A percentile compares a stretch with the other conserved stretches of the same genome.
phyloP scores from a whole-genome alignment of 2,797 vertebrate genomes.

The Limnodromus scolopaceus region DNA sequence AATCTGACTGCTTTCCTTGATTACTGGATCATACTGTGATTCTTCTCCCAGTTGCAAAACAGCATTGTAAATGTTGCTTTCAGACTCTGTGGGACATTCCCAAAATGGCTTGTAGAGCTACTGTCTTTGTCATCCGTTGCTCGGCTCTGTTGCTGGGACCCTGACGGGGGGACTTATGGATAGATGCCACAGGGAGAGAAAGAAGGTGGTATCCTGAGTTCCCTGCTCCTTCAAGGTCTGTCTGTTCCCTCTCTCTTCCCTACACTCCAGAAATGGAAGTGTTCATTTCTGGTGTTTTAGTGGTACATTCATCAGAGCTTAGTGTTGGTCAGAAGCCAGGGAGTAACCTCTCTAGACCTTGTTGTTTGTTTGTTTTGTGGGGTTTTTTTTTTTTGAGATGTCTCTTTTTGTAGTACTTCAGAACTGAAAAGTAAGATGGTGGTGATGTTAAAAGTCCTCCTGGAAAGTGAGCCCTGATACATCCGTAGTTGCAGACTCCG shows the following conservation, averaged over 20 bases:
- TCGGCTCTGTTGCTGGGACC: not conserved
- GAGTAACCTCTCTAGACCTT: not conserved
- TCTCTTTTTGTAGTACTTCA: not conserved
- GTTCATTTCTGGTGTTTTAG: not conserved
- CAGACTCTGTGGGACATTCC: not conserved
- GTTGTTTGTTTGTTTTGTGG: too few species aligned
- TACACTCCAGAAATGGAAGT: not conserved
- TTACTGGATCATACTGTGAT: conserved; percentile 14
- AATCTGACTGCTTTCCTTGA: conserved; percentile 36
- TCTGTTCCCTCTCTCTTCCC: not conserved
- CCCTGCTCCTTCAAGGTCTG: not conserved
- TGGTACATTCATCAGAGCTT: not conserved
- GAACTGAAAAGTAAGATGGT: not conserved
- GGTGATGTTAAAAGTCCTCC: not conserved
- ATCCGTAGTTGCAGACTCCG: not conserved
- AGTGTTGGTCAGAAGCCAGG: not conserved
- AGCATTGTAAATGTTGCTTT: not conserved
- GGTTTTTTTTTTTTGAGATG: not conserved
- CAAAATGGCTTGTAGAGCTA: not conserved
- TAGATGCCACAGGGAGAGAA: not conserved
- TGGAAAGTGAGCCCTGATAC: not conserved
- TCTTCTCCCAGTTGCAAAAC: conserved; percentile 8
- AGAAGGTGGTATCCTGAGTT: not conserved
- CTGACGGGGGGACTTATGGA: not conserved
- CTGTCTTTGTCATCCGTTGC: not conserved